Evolutionary conservation across 2,888 invertebrate species (phyloP).

Genomic region (Adelphocoris suturalis): DNA sequence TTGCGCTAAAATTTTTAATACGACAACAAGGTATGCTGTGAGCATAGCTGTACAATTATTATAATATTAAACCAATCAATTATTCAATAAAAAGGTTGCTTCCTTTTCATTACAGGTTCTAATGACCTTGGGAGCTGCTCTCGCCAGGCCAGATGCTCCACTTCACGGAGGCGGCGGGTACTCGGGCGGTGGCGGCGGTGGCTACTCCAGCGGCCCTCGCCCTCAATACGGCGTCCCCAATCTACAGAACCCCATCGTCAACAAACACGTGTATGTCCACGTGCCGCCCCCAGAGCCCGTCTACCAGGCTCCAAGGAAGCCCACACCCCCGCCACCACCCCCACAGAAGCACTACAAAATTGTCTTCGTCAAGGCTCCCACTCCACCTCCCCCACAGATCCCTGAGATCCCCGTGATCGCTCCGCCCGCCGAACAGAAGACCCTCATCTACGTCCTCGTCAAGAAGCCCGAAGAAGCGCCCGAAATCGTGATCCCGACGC

Average conservation of each 20-base stretch:
- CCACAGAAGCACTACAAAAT: constrained; percentile 92
- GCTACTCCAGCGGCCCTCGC: constrained; percentile 78
- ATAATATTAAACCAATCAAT: no score
- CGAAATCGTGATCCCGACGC: constrained; percentile 88
- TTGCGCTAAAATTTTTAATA: no score
- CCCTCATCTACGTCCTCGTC: constrained; percentile 91
- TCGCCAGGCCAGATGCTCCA: constrained; percentile 76
- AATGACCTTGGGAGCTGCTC: constrained; percentile 77
- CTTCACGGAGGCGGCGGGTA: constrained; percentile 75
- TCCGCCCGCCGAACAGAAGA: constrained; percentile 93
- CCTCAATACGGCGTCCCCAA: constrained; percentile 86
- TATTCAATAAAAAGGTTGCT: neutral
- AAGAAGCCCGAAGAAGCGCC: constrained; percentile 93
- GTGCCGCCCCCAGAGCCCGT: constrained; percentile 91
- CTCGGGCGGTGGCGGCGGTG: constrained; percentile 77
- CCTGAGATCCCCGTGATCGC: constrained; percentile 81
- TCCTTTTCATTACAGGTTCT: constrained; percentile 76
- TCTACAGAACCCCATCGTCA: constrained; percentile 86
- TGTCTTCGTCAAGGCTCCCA: constrained; percentile 88
- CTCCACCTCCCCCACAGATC: constrained; percentile 80
- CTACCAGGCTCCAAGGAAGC: constrained; percentile 82
- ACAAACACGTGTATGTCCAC: constrained; percentile 95
- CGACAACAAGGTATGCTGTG: no score
- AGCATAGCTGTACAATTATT: no score
- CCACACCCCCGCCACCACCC: constrained; percentile 79